These are phyloP conservation scores for Cardiocondyla obscurior DNA, from an alignment of 1,140 invertebrate genomes.

Conservation along the genomic window DNA sequence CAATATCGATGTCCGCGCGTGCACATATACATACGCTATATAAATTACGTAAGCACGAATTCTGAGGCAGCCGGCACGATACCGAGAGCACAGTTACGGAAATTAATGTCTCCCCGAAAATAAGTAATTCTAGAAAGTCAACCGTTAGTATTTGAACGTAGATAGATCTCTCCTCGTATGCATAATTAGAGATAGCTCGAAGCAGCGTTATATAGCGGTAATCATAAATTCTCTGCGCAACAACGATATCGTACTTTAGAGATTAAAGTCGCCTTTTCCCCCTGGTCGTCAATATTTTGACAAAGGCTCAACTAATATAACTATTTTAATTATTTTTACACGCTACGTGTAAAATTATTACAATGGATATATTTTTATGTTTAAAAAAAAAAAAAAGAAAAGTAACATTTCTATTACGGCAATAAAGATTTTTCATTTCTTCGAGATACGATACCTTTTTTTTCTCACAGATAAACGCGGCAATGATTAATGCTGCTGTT, in stretches of 20 bases:
- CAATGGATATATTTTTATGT: not conserved
- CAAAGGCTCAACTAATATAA: slow-evolving; percentile 5
- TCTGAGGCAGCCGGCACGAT: not conserved
- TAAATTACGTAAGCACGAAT: not conserved
- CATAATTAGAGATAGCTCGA: slow-evolving; percentile 51
- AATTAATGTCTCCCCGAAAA: slow-evolving; percentile 16
- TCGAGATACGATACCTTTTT: not conserved
- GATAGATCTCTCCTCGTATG: slow-evolving; percentile 21
- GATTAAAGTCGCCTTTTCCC: slow-evolving; percentile 42
- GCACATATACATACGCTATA: not conserved
- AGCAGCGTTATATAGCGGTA: slow-evolving; percentile 14
- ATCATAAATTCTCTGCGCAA: slow-evolving; percentile 52
- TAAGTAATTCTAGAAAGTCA: slow-evolving; percentile 28
- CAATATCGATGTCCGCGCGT: not conserved
- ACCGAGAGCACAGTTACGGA: slow-evolving; percentile 5
- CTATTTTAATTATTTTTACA: slow-evolving; percentile 12
- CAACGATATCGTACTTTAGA: slow-evolving; percentile 47
- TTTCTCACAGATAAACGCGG: not conserved
- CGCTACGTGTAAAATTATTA: not conserved
- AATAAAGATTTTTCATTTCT: no score
- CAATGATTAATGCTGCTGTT: slow-evolving; percentile 29
- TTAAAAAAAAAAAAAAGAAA: not conserved
- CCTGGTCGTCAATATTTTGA: slow-evolving; percentile 32
- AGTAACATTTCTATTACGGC: not conserved
- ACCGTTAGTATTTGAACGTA: slow-evolving; percentile 41